Conservation (phyloP, 2,113 vertebrate species). For the Gracilinanus agilis region DNA sequence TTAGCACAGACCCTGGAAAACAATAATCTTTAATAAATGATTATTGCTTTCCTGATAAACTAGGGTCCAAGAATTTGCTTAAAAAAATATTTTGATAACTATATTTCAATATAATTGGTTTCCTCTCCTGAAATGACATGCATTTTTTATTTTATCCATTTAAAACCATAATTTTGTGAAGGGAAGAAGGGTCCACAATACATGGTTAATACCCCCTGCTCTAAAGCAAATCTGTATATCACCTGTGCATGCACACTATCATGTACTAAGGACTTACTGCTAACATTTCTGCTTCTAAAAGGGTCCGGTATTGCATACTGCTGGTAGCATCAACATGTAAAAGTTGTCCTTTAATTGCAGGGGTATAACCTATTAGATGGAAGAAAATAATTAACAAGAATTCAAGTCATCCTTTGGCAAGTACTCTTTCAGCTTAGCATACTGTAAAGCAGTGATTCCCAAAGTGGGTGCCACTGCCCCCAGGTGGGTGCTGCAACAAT, state of each 20-base stretch:
- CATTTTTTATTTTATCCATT: neutral
- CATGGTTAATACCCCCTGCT: neutral
- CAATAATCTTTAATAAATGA: neutral
- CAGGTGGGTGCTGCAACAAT: too few species aligned
- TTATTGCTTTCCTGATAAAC: neutral
- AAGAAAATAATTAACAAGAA: constrained; percentile 46
- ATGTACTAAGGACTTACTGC: constrained; percentile 89
- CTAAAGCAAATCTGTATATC: neutral
- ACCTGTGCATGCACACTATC: neutral
- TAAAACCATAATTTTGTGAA: neutral
- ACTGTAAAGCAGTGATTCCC: neutral
- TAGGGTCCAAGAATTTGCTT: neutral
- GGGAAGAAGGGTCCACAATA: neutral
- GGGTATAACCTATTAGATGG: constrained; percentile 90
- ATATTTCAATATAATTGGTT: neutral
- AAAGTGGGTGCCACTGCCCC: too few species aligned
- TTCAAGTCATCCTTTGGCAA: neutral
- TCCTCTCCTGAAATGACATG: neutral
- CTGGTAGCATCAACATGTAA: constrained; percentile 98
- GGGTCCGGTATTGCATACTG: constrained; percentile 98
- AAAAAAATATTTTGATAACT: neutral
- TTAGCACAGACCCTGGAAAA: neutral
- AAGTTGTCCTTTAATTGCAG: constrained; percentile 98
- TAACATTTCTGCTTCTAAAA: constrained; percentile 98
- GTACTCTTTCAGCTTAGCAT: neutral